These are phyloP conservation scores for Axinella damicornis DNA, from an alignment of 37 sponge, comb jelly and placozoan species.

Conservation along the genomic window DNA sequence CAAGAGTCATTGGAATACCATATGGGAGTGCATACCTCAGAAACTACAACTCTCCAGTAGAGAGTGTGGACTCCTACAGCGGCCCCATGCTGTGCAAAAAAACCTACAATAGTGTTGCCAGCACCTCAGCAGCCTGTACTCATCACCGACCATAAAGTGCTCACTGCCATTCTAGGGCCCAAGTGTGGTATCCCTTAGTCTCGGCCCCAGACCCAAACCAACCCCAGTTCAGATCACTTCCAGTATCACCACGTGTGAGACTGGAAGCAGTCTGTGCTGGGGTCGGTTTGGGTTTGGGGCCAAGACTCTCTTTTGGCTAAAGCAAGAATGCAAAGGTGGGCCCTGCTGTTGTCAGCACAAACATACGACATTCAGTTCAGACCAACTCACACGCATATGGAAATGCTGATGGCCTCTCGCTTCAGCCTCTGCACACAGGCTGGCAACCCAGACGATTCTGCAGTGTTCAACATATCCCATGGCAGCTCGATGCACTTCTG, in stretches of 20 bases:
- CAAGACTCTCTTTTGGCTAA: constrained; percentile 34
- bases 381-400: constrained; percentile 33
- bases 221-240: too few species aligned
- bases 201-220: too few species aligned
- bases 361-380: constrained; percentile 47
- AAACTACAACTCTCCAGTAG: too few species aligned
- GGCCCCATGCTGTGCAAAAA: too few species aligned
- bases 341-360: constrained; percentile 48
- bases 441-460: background rate
- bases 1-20: constrained; percentile 24
- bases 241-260: too few species aligned
- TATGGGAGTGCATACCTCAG: constrained; percentile 19
- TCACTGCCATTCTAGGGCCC: constrained; percentile 51
- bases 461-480: background rate
- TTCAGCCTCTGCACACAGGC: constrained; percentile 5
- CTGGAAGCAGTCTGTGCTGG: too few species aligned
- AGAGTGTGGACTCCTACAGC: too few species aligned
- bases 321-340: constrained; percentile 58
- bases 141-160: constrained; percentile 61
- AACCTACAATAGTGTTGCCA: too few species aligned
- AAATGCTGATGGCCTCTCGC: constrained; percentile 71
- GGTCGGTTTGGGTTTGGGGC: too few species aligned
- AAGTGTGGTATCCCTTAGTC: constrained; percentile 40
- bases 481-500: constrained; percentile 14
- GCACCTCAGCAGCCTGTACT: too few species aligned